phyloP scores from a whole-genome alignment of 2,113 vertebrate species.

The Halichoerus grypus region DNA sequence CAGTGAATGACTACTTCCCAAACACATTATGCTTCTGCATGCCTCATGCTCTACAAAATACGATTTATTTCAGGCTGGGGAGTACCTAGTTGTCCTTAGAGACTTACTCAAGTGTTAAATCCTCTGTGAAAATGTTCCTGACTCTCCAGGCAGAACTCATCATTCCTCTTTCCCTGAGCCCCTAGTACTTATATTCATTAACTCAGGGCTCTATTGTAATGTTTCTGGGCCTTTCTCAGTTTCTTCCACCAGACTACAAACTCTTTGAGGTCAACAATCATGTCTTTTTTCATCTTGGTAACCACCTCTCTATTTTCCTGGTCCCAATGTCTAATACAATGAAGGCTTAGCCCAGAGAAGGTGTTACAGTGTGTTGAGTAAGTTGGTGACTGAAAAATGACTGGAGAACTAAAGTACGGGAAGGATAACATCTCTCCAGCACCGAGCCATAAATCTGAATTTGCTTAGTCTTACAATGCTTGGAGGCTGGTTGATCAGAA shows the following conservation, averaged over 20 bases:
- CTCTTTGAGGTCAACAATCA: neutral
- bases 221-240: neutral
- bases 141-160: neutral
- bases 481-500: neutral
- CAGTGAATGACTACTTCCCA: neutral
- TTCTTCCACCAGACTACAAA: neutral
- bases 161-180: neutral
- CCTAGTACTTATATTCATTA: neutral
- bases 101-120: constrained; percentile 20
- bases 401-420: neutral
- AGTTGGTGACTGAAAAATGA: neutral
- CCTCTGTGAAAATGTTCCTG: neutral
- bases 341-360: neutral
- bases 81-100: neutral
- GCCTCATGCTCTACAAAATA: neutral
- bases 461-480: neutral
- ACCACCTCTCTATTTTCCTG: neutral
- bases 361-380: neutral
- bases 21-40: neutral
- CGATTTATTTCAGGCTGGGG: neutral
- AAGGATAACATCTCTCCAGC: neutral
- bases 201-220: neutral
- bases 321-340: neutral
- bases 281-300: neutral
- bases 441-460: neutral